Evolutionary conservation across 2,888 invertebrate species (phyloP).

Genomic region (Mactromeris polynyma): DNA sequence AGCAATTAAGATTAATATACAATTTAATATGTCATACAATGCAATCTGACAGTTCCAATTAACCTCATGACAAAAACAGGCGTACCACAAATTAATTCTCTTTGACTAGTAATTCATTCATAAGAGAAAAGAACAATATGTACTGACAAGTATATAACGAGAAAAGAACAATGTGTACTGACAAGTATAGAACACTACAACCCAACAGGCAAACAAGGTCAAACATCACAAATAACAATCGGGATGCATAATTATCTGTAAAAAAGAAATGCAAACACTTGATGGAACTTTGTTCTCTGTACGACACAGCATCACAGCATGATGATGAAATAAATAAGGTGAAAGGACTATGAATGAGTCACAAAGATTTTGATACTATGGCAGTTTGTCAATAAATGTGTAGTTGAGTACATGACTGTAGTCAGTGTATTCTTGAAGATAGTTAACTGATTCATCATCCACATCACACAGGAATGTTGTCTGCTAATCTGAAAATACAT

Average conservation of each 20-base stretch:
- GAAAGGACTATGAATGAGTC: constrained; percentile 17
- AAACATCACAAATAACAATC: not conserved
- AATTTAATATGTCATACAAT: not conserved
- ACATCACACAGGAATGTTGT: not conserved
- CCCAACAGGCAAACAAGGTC: not conserved
- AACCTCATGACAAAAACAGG: not conserved
- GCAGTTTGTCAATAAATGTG: not conserved
- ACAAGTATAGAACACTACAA: not conserved
- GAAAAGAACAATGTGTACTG: not conserved
- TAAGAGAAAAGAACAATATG: not conserved
- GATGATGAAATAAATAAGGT: constrained; percentile 17
- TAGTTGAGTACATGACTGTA: not conserved
- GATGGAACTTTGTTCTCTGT: not conserved
- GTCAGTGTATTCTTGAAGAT: not conserved
- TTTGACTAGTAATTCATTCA: constrained; percentile 7
- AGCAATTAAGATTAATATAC: not conserved
- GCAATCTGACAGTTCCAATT: not conserved
- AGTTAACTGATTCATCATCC: not conserved
- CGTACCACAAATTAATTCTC: not conserved
- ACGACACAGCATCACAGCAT: not conserved
- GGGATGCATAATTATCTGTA: not conserved
- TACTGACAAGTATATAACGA: not conserved
- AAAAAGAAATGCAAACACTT: not conserved
- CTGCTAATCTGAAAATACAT: not conserved
- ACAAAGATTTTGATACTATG: not conserved